Percentiles rank a stretch among this genome's conserved stretches.
phyloP scores from a whole-genome alignment of 2,797 vertebrate genomes.

The Peromyscus nudipes region DNA sequence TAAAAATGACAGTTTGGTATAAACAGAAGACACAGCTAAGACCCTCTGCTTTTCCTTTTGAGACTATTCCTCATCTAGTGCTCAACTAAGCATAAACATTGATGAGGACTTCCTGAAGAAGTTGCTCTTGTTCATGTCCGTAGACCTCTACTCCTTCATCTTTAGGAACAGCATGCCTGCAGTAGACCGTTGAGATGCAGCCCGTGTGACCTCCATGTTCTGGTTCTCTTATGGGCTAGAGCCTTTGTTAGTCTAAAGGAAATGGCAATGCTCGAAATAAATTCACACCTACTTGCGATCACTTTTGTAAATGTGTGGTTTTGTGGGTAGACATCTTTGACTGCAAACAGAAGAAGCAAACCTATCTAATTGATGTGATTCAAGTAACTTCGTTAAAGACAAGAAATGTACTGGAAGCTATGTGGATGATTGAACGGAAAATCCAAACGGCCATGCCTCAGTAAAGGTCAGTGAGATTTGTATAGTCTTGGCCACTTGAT shows the following conservation, averaged over 20 bases:
- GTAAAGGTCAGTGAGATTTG: background rate
- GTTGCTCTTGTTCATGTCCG: background rate
- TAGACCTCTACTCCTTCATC: background rate
- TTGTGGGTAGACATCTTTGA: background rate
- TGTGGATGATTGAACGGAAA: background rate
- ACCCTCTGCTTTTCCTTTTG: slow-evolving; percentile 1
- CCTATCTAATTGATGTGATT: background rate
- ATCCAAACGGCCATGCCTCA: background rate
- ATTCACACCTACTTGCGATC: background rate
- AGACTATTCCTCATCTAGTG: background rate
- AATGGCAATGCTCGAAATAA: background rate
- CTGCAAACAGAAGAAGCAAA: slow-evolving; percentile 15
- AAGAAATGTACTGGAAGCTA: background rate
- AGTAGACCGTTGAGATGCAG: background rate
- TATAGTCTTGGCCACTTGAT: background rate
- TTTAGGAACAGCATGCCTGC: background rate
- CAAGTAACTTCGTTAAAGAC: background rate
- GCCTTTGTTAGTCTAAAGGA: background rate
- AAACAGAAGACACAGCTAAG: slow-evolving; percentile 3
- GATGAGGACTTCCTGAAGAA: background rate
- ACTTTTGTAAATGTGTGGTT: background rate
- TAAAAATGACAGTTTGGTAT: background rate
- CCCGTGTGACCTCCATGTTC: background rate
- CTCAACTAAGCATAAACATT: background rate
- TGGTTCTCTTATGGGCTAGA: background rate